phyloP scores from a whole-genome alignment of 2,113 vertebrate species.

The Percopsis transmontana region DNA sequence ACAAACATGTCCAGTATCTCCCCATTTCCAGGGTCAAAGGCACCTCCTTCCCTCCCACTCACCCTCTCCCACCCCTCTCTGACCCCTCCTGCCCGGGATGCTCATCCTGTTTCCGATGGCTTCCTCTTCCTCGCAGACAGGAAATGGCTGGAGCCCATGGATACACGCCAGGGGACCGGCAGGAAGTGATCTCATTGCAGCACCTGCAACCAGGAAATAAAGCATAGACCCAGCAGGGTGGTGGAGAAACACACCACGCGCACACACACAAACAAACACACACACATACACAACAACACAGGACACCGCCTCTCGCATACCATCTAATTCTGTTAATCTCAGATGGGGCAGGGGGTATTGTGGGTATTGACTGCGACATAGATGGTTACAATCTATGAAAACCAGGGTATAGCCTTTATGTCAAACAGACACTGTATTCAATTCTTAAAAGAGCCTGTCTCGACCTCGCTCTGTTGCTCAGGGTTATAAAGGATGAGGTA shows the following conservation, averaged over 20 bases:
- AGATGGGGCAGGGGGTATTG: not conserved
- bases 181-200: conserved; percentile 79
- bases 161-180: conserved; percentile 50
- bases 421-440: not conserved
- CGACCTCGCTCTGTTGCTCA: not conserved
- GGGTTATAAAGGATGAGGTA: conserved; percentile 19
- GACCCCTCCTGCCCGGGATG: conserved; percentile 69
- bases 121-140: conserved; percentile 74
- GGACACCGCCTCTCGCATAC: conserved; percentile 18
- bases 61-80: conserved; percentile 48
- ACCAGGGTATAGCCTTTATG: conserved; percentile 1
- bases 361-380: not conserved
- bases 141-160: conserved; percentile 69
- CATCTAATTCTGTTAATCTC: conserved; percentile 1
- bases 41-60: conserved; percentile 20
- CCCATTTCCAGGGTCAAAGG: conserved; percentile 59
- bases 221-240: conserved; percentile 45
- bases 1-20: conserved; percentile 38
- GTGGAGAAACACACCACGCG: conserved; percentile 31
- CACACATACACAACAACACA: conserved; percentile 52
- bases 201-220: conserved; percentile 77
- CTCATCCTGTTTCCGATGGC: conserved; percentile 78
- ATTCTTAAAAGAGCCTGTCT: not conserved
- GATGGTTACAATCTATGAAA: not conserved
- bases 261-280: not conserved